Base-by-base conservation (phyloP, 2,888 invertebrate species). In the Aleiodes testaceus region DNA sequence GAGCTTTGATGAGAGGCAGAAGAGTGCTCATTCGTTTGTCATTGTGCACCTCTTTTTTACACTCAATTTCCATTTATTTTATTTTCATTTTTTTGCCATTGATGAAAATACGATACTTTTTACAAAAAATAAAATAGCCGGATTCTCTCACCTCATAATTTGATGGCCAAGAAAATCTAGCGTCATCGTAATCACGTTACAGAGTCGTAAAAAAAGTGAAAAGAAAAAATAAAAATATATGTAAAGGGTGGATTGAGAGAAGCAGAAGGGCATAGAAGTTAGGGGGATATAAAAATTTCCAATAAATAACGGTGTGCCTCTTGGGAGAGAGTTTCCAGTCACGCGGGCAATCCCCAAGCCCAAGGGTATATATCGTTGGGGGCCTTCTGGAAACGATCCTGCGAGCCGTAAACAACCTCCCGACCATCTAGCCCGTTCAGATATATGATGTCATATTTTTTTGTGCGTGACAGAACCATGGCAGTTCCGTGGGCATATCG, bases 401-500 rank as follows among this genome's bases (percentile, higher is more conserved):
- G 77, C 79, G 74, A 82, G 82, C 81, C 83, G 82, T 83, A 83
- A 83, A 82, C 84, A 83, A 82, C 79, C 79, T 70, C 79, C 79
- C 68, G 79, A 81, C 80, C 79, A 83, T 84, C 84, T 82, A 75
- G 7, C 78, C 78, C 78, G 76, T 75, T 68, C 78, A 79, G 79
- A 83, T 83, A 84, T 83, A 83, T 83, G 83, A 83, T 79, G 82
- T 81, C 79, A 81, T 83, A 84, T 83, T 82, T 84, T 83, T 84
- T 84, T 80, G 82, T 83, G 82, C 82, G 80, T 84, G 84, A 83
- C 84, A 82, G 84, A 81, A 81, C 76, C 75, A 77, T 77, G 80
- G 76, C 80, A 76, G 79, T 81, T 81, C 81, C 74, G 76, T 75
- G 79, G 74, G 72, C 77, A 82, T 45, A 63, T 83, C 82, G 82